Evolutionary conservation across 2,888 invertebrate genomes (phyloP).

Genomic region (Schizotus pectinicornis): DNA sequence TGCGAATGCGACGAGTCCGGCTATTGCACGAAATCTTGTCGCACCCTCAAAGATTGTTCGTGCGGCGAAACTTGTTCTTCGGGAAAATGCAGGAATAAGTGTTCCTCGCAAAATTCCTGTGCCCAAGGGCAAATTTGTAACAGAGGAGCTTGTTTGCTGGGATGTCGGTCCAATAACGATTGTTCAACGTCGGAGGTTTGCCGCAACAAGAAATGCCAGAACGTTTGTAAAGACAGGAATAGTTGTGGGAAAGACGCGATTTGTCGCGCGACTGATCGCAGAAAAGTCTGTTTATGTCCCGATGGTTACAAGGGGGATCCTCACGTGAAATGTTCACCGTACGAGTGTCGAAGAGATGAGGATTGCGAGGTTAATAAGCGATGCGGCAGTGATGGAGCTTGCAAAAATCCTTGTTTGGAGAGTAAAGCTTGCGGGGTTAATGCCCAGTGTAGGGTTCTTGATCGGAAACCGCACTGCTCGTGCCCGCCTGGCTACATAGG

Average conservation of each 20-base stretch:
- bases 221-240: constrained; percentile 70
- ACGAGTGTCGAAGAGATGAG: constrained; percentile 76
- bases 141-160: constrained; percentile 75
- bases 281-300: constrained; percentile 85
- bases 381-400: constrained; percentile 73
- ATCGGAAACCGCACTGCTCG: constrained; percentile 76
- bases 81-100: constrained; percentile 76
- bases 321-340: constrained; percentile 73
- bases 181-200: constrained; percentile 81
- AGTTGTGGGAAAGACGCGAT: constrained; percentile 83
- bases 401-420: constrained; percentile 83
- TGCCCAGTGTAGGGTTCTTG: constrained; percentile 82
- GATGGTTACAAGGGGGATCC: constrained; percentile 86
- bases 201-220: constrained; percentile 70
- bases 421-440: constrained; percentile 80
- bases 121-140: constrained; percentile 77
- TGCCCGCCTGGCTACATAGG: constrained; percentile 78
- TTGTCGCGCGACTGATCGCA: constrained; percentile 80
- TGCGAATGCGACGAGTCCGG: constrained; percentile 84
- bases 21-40: constrained; percentile 77
- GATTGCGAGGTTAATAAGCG: constrained; percentile 81
- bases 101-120: constrained; percentile 73
- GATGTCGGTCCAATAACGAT: constrained; percentile 80
- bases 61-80: constrained; percentile 82
- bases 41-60: constrained; percentile 70